These are phyloP conservation scores for Ganaspis brasiliensis DNA, from an alignment of 2,888 invertebrate species.

Conservation along the genomic window DNA sequence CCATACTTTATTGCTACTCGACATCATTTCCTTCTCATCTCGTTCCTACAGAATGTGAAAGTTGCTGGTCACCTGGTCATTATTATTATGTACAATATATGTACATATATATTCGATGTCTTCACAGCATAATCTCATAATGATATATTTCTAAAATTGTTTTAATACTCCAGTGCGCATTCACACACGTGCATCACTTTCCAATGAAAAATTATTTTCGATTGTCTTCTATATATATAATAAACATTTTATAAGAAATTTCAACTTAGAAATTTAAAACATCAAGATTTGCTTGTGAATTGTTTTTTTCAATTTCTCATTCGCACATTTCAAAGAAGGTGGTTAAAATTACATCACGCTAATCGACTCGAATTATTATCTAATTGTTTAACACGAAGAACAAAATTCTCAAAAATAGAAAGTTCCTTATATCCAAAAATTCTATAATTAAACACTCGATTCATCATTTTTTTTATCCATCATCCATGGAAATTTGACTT, in stretches of 20 bases:
- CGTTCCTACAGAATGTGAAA: slow-evolving; percentile 64
- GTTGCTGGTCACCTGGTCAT: slow-evolving; percentile 66
- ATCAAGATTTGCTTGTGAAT: neutral
- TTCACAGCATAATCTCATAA: slow-evolving; percentile 4
- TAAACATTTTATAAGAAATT: neutral
- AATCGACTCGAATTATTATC: slow-evolving; percentile 18
- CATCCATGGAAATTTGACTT: neutral
- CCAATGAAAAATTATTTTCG: slow-evolving; percentile 13
- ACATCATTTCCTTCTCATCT: slow-evolving; percentile 45
- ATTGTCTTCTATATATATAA: slow-evolving; percentile 23
- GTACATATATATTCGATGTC: neutral
- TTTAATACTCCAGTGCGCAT: slow-evolving; percentile 11
- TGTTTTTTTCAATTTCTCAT: slow-evolving; percentile 3
- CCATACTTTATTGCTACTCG: slow-evolving; percentile 49
- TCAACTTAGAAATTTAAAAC: neutral
- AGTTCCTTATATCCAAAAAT: too few relatives aligned
- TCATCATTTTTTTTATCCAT: too few relatives aligned
- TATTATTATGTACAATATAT: slow-evolving; percentile 44
- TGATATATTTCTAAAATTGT: slow-evolving; percentile 8
- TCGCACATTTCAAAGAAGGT: neutral
- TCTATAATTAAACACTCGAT: too few relatives aligned
- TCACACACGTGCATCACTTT: slow-evolving; percentile 33
- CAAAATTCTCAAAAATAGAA: slow-evolving; percentile 15
- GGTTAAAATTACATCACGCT: slow-evolving; percentile 2
- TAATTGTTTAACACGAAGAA: slow-evolving; percentile 26